Evolutionary conservation across 2,797 vertebrate species (phyloP).

Genomic region (Chromobotia macracanthus): DNA sequence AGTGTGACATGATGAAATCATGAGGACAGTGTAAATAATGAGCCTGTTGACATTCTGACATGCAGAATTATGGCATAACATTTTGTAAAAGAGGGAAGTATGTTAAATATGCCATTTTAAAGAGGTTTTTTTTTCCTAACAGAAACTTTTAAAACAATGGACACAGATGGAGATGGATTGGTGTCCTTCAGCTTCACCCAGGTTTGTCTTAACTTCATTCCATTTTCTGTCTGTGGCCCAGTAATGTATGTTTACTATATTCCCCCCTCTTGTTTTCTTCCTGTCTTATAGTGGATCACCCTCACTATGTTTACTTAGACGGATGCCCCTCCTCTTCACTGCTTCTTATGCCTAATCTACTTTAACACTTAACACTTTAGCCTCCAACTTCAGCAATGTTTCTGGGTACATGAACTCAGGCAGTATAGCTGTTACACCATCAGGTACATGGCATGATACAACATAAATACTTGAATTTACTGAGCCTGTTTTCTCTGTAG

Average conservation of each 20-base stretch:
- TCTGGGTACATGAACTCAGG: background rate
- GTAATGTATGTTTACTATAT: slow-evolving; percentile 1
- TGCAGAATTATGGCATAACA: background rate
- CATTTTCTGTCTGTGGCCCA: background rate
- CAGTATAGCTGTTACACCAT: background rate
- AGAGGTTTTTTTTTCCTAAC: slow-evolving; percentile 18
- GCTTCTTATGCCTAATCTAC: background rate
- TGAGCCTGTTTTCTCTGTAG: background rate
- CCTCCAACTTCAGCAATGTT: slow-evolving; percentile 6
- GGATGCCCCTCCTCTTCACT: slow-evolving; percentile 7
- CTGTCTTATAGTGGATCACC: slow-evolving; percentile 77
- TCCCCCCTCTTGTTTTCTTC: slow-evolving; percentile 12
- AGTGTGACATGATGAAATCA: background rate
- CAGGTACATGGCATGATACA: background rate
- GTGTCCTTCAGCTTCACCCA: slow-evolving; percentile 79
- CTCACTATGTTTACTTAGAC: slow-evolving; percentile 83
- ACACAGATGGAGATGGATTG: slow-evolving; percentile 75
- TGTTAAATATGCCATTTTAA: background rate
- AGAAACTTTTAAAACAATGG: slow-evolving; percentile 83
- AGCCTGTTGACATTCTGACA: background rate
- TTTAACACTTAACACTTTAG: too few relatives aligned
- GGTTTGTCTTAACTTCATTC: slow-evolving; percentile 64
- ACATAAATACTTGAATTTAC: background rate
- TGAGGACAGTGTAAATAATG: background rate
- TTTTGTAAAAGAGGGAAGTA: background rate